These are phyloP conservation scores for Leptocoma aspasia DNA, from an alignment of 2,113 vertebrate species.

Conservation along the genomic window DNA sequence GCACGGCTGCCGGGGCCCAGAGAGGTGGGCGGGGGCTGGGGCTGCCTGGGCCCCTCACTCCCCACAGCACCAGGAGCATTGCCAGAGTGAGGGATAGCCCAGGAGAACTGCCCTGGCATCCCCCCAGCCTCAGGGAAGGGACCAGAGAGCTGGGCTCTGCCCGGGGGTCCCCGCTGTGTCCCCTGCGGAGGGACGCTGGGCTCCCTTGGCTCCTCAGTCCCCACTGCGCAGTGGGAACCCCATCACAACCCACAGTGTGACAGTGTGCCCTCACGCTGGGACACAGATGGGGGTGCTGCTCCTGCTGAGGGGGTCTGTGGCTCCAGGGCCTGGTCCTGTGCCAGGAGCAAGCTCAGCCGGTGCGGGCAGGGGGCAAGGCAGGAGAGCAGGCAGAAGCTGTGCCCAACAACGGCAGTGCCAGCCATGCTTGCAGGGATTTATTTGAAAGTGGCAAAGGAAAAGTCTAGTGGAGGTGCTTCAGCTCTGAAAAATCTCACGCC, in stretches of 20 bases:
- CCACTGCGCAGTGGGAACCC: neutral
- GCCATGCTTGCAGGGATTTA: neutral
- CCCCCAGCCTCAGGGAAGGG: neutral
- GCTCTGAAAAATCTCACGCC: neutral
- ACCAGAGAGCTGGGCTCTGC: neutral
- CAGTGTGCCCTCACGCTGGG: rapidly evolving
- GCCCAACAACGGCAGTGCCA: rapidly evolving
- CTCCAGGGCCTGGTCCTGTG: neutral
- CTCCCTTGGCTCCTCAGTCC: neutral
- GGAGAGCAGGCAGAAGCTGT: neutral
- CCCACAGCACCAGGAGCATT: neutral
- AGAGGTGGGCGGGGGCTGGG: neutral
- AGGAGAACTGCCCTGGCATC: neutral
- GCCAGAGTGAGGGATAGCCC: neutral
- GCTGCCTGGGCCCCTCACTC: neutral
- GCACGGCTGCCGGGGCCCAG: neutral
- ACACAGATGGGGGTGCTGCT: neutral
- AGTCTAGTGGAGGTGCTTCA: neutral
- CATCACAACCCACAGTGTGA: neutral
- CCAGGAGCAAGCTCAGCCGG: neutral
- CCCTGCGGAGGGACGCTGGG: rapidly evolving
- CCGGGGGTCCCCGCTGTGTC: rapidly evolving
- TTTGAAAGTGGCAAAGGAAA: neutral
- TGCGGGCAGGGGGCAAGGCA: neutral
- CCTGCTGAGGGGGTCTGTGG: neutral